These are phyloP conservation scores for Elegia similella DNA, from an alignment of 2,888 invertebrate genomes.

Conservation along the genomic window DNA sequence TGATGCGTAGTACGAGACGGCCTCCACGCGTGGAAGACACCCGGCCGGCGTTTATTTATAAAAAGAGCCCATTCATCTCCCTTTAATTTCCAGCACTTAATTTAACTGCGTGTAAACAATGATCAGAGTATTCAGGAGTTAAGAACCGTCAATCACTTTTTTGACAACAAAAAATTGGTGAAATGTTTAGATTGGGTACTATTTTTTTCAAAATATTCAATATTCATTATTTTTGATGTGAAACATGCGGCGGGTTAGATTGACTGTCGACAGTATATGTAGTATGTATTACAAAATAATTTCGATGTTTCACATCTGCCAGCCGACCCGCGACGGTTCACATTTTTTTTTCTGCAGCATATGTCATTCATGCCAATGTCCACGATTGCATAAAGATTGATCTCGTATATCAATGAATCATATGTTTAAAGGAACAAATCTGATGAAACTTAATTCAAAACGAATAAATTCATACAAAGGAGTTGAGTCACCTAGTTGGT, in stretches of 20 bases:
- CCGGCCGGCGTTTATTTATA: constrained; percentile 62
- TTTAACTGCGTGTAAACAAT: constrained; percentile 14
- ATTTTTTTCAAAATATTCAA: too few species aligned
- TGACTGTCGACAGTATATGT: too few species aligned
- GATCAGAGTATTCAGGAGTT: background rate
- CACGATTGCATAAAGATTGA: too few species aligned
- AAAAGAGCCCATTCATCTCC: constrained; percentile 59
- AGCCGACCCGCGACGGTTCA: too few species aligned
- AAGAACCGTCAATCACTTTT: background rate
- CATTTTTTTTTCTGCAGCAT: too few species aligned
- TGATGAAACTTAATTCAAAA: background rate
- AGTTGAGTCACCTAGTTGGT: background rate
- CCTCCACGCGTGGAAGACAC: constrained; percentile 42
- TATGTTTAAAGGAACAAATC: background rate
- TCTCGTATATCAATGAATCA: background rate
- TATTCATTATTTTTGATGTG: too few species aligned
- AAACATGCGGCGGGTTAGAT: too few species aligned
- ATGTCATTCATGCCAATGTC: too few species aligned
- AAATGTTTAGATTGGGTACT: background rate
- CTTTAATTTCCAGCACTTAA: constrained; percentile 35
- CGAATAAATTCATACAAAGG: background rate
- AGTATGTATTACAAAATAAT: too few species aligned
- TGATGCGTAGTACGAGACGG: constrained; percentile 40
- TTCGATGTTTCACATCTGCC: too few species aligned
- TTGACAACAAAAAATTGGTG: background rate